Conservation (phyloP, 2,888 invertebrate species). For the Pharmacophagus antenor region DNA sequence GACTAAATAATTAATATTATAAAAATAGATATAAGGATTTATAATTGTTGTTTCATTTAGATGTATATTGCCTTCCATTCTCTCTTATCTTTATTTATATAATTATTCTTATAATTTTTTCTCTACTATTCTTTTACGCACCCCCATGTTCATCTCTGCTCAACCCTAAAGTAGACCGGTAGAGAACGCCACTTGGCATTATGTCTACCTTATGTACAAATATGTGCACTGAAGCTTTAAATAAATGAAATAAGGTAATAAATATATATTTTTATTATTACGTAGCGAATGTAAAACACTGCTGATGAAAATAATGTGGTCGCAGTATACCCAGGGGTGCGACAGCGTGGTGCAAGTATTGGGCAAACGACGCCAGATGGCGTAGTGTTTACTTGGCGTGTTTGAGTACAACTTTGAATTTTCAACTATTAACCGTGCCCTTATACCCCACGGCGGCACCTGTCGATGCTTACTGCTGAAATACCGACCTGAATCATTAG, state of each 20-base stretch:
- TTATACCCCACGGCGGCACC: conserved; percentile 55
- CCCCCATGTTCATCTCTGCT: no score
- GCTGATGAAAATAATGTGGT: conserved; percentile 42
- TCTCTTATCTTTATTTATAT: no score
- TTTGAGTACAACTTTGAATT: conserved; percentile 76
- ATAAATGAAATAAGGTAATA: neutral
- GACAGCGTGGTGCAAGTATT: conserved; percentile 49
- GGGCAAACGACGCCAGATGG: conserved; percentile 72
- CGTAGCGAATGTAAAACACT: neutral
- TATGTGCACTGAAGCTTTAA: no score
- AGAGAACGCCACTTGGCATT: no score
- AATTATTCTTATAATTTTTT: no score
- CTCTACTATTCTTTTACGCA: no score
- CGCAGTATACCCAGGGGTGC: conserved; percentile 40
- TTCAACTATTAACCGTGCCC: conserved; percentile 66
- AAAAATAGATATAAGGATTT: no score
- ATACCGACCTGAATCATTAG: conserved; percentile 34
- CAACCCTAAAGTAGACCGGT: no score
- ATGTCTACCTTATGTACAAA: no score
- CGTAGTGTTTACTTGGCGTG: conserved; percentile 73
- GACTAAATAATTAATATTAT: no score
- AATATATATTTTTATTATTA: neutral
- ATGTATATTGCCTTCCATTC: no score
- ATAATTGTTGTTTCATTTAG: no score
- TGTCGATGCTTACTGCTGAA: conserved; percentile 59